A percentile compares a stretch with the other conserved stretches of the same genome.
Conservation (phyloP, 2,888 invertebrate genomes). For the Tupiocoris notatus region DNA sequence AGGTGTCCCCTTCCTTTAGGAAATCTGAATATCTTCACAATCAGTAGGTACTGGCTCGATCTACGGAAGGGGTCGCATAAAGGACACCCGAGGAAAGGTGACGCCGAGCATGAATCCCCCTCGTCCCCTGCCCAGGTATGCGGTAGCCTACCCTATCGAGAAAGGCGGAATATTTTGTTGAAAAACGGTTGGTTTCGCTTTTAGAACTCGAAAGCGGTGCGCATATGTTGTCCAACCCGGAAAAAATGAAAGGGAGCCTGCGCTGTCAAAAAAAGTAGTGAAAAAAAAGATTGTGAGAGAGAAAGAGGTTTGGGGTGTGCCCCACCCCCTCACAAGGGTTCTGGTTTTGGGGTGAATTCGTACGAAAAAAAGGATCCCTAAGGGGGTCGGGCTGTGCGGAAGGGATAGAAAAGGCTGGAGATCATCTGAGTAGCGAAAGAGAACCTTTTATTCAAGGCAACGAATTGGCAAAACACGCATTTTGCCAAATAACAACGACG, state of each 20-base stretch:
- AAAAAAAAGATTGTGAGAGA: neutral
- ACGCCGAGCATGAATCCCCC: neutral
- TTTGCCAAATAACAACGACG: neutral
- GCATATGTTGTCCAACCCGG: slow-evolving; percentile 41
- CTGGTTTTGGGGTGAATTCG: slow-evolving; percentile 42
- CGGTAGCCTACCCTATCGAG: neutral
- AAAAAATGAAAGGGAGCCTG: slow-evolving; percentile 36
- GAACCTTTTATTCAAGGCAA: slow-evolving; percentile 37
- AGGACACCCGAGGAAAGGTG: neutral
- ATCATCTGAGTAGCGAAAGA: slow-evolving; percentile 28
- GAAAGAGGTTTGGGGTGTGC: slow-evolving; percentile 1
- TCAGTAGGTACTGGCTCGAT: neutral
- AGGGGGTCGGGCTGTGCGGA: slow-evolving; percentile 20
- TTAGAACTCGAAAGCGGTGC: neutral
- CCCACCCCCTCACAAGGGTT: slow-evolving; percentile 36
- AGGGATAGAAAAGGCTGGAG: slow-evolving; percentile 17
- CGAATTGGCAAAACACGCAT: slow-evolving; percentile 33
- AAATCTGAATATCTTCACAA: neutral
- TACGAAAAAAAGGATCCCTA: slow-evolving; percentile 19
- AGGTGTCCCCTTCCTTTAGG: neutral
- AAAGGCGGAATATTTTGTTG: slow-evolving; percentile 7
- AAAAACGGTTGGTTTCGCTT: slow-evolving; percentile 39
- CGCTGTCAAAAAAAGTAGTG: neutral
- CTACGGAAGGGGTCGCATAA: neutral
- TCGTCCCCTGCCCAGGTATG: neutral